A percentile compares a stretch with the other conserved stretches of the same genome.
These are phyloP conservation scores for Apus apus DNA, from an alignment of 2,113 vertebrate species.

Conservation along the genomic window DNA sequence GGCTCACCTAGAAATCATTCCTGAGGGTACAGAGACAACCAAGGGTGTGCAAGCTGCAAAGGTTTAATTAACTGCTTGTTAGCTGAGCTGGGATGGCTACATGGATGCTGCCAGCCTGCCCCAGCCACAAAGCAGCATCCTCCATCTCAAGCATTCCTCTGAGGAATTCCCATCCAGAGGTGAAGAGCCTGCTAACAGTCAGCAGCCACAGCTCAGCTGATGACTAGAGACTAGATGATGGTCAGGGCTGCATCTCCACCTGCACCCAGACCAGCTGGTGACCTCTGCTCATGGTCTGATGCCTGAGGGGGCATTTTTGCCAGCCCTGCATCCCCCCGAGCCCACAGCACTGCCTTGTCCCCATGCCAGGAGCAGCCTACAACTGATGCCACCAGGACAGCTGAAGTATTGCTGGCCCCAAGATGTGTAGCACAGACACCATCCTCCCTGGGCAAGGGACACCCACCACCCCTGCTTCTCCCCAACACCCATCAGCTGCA, in stretches of 20 bases:
- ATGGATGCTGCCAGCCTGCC: neutral
- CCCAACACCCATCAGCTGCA: neutral
- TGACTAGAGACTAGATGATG: rapidly evolving
- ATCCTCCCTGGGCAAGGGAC: neutral
- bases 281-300: neutral
- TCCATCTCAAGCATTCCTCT: neutral
- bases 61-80: neutral
- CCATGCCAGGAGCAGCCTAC: neutral
- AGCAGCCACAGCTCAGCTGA: neutral
- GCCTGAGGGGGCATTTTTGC: neutral
- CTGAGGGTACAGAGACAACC: rapidly evolving
- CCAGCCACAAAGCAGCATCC: neutral
- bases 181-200: neutral
- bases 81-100: neutral
- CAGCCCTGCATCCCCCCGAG: neutral
- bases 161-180: neutral
- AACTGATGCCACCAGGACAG: neutral
- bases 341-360: neutral
- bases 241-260: neutral
- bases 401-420: no score
- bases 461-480: neutral
- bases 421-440: no score
- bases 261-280: neutral
- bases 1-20: neutral
- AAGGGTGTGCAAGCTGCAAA: neutral